Conservation (phyloP, 1,140 invertebrate species). For the Dreissena polymorpha region DNA sequence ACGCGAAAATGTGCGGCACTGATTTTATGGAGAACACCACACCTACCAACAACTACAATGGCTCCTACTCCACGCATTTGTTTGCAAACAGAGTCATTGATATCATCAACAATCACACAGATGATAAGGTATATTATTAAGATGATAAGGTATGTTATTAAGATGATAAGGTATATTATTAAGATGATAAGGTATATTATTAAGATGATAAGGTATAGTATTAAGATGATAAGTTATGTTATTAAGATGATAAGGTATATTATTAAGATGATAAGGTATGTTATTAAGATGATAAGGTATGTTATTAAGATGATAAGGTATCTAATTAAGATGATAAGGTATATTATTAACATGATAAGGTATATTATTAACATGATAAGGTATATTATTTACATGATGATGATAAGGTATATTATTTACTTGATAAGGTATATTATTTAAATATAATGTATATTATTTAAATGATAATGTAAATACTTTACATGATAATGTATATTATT, state of each 20-base stretch:
- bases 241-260: conserved; percentile 53
- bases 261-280: no score
- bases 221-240: conserved; percentile 25
- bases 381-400: no score
- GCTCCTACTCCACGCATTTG: conserved; percentile 69
- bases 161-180: conserved; percentile 25
- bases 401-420: no score
- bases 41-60: conserved; percentile 55
- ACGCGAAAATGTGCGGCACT: conserved; percentile 61
- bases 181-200: conserved; percentile 56
- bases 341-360: no score
- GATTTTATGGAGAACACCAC: conserved; percentile 64
- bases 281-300: no score
- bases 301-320: no score
- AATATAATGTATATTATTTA: no score
- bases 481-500: no score
- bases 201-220: conserved; percentile 40
- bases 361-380: no score
- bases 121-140: conserved; percentile 24
- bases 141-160: conserved; percentile 61
- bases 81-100: conserved; percentile 68
- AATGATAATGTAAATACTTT: no score
- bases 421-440: no score
- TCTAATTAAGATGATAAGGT: no score
- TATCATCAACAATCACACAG: conserved; percentile 63